These are phyloP conservation scores for Ctenicera cuprea DNA, from an alignment of 2,888 invertebrate species.

Conservation along the genomic window DNA sequence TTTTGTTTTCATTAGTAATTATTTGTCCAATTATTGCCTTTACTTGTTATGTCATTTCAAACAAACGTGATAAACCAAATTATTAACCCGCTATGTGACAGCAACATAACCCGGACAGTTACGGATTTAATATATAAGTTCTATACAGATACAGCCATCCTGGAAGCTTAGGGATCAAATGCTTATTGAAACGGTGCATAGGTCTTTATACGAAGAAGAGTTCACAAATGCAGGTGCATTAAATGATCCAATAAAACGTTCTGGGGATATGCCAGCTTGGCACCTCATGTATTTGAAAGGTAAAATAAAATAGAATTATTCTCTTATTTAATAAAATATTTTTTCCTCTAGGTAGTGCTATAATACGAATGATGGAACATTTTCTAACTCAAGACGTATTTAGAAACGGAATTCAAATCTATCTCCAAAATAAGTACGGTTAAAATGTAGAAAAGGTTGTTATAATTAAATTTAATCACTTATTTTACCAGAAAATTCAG, in stretches of 20 bases:
- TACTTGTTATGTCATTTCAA: too few relatives aligned
- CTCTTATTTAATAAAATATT: not conserved
- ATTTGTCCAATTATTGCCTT: too few relatives aligned
- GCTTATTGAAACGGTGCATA: conserved; percentile 68
- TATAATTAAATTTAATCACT: not conserved
- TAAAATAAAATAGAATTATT: conserved; percentile 1
- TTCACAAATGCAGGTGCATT: conserved; percentile 60
- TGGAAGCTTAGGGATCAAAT: conserved; percentile 72
- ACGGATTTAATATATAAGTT: not conserved
- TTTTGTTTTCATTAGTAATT: too few relatives aligned
- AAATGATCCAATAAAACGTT: conserved; percentile 75
- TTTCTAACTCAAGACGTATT: conserved; percentile 36
- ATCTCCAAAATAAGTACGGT: conserved; percentile 24
- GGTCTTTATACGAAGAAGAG: conserved; percentile 67
- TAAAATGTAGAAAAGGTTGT: too few relatives aligned
- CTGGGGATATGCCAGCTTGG: conserved; percentile 72
- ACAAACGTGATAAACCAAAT: too few relatives aligned
- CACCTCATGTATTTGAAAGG: conserved; percentile 42
- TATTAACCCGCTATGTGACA: too few relatives aligned
- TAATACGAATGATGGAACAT: conserved; percentile 43
- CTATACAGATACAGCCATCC: conserved; percentile 60
- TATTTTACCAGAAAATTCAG: conserved; percentile 52
- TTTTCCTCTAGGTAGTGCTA: conserved; percentile 29
- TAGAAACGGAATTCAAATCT: conserved; percentile 31
- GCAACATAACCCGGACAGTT: too few relatives aligned